Base-by-base conservation (phyloP, 1,140 invertebrate genomes). In the Holcopasites calliopsidis region DNA sequence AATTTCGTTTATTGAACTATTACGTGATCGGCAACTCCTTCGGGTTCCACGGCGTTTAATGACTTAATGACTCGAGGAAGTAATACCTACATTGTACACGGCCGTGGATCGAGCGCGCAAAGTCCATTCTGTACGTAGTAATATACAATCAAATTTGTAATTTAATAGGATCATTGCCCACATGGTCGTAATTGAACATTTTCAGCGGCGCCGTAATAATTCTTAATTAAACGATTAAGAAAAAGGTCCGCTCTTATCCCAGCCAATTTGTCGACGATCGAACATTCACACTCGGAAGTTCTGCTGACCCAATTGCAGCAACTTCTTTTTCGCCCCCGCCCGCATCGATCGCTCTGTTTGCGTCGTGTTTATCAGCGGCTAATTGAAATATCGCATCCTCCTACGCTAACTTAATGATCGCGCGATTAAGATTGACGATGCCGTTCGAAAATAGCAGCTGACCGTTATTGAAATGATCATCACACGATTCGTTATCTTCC, bases 121-220 rank as follows among this genome's bases (percentile, higher is more conserved):
- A 79, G 62, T 52, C 65, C 70, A 68, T 10, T 35, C 21, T 26
- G 7, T 74, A 80, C 64, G 50, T 44, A 16, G 18, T 33, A 47
- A n/a, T n/a, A n/a, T n/a, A n/a, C n/a, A n/a, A n/a, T n/a, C n/a
- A n/a, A n/a, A n/a, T n/a, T n/a, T n/a, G n/a, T n/a, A n/a, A n/a
- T n/a, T n/a, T n/a, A n/a, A n/a, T n/a, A n/a, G n/a, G n/a, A n/a
- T n/a, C n/a, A n/a, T n/a, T n/a, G n/a, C n/a, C n/a, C 7, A 28
- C 6, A 10, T 18, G 13, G 26, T 3, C 8, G 3, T 52, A 52
- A 52, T 52, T 52, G 3, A 28, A 3, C 10, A 3, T 26, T 52
- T 28, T 11, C 21, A 26, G 35, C 4, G 10, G 33, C 23, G 13
- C 38, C 42, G 1, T 5, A 28, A 18, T 28, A 28, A 61, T 33